Evolutionary conservation across 2,888 invertebrate genomes (phyloP).

Genomic region (Orthonychiurus folsomi): DNA sequence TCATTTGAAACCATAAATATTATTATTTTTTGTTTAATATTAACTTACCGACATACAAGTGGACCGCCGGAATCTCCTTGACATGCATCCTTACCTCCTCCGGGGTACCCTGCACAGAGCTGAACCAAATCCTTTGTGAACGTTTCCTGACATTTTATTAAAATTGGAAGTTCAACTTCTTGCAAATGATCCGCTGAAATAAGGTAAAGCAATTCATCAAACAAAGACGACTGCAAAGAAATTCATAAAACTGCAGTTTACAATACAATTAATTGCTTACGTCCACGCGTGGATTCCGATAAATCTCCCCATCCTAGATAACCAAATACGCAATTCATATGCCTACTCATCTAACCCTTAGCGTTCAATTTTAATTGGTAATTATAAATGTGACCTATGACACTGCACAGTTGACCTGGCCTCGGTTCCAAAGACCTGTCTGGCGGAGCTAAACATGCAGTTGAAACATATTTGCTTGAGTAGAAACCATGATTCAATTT

Average conservation of each 20-base stretch:
- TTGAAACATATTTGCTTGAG: slow-evolving; percentile 71
- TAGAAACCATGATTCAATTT: slow-evolving; percentile 55
- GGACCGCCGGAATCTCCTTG: slow-evolving; percentile 55
- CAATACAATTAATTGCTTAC: slow-evolving; percentile 9
- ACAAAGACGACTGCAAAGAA: too few relatives aligned
- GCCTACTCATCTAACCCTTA: background rate
- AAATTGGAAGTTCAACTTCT: slow-evolving; percentile 60
- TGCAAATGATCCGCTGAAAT: slow-evolving; percentile 65
- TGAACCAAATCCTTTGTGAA: slow-evolving; percentile 31
- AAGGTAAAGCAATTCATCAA: too few relatives aligned
- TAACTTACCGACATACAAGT: slow-evolving; percentile 26
- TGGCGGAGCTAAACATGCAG: slow-evolving; percentile 62
- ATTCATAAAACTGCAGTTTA: too few relatives aligned
- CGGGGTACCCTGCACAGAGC: slow-evolving; percentile 38
- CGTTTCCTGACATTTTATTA: slow-evolving; percentile 29
- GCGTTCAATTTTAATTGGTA: background rate
- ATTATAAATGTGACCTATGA: too few relatives aligned
- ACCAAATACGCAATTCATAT: background rate
- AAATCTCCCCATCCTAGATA: slow-evolving; percentile 7
- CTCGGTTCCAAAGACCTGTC: slow-evolving; percentile 50
- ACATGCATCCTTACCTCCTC: slow-evolving; percentile 73
- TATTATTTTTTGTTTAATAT: background rate
- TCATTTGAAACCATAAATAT: too few relatives aligned
- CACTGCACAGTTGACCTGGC: slow-evolving; percentile 46
- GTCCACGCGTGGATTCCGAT: slow-evolving; percentile 5